phyloP scores from a whole-genome alignment of 1,140 invertebrate species.

The Drosophila tsacasi region DNA sequence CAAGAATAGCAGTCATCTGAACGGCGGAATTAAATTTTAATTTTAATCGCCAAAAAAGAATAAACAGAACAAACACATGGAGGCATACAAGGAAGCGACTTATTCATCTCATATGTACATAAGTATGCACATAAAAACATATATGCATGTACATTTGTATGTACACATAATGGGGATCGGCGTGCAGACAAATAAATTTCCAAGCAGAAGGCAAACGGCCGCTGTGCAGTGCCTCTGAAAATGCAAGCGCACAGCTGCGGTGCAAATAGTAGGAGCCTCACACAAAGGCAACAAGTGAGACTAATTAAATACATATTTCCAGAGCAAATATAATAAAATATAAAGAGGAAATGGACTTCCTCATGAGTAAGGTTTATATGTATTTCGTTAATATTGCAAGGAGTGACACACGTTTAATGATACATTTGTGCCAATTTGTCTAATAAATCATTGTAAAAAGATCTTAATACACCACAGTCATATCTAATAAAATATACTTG shows the following conservation, averaged over 20 bases:
- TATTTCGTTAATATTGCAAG: background rate
- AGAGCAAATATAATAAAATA: slow-evolving; percentile 1
- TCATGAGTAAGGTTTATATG: background rate
- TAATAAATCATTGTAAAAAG: background rate
- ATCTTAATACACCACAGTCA: background rate
- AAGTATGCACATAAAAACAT: too few relatives aligned
- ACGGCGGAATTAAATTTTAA: slow-evolving; percentile 75
- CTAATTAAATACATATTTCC: slow-evolving; percentile 13
- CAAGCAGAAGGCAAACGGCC: slow-evolving; percentile 56
- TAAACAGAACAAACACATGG: slow-evolving; percentile 52
- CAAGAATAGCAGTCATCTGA: slow-evolving; percentile 35
- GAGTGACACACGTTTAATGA: background rate
- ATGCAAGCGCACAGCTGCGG: slow-evolving; percentile 21
- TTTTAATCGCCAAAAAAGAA: slow-evolving; percentile 80
- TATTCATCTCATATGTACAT: slow-evolving; percentile 18
- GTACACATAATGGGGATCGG: slow-evolving; percentile 65
- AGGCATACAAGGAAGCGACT: slow-evolving; percentile 43
- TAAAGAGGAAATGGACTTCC: background rate
- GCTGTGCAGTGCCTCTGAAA: slow-evolving; percentile 42
- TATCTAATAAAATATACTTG: background rate
- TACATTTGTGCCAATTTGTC: background rate
- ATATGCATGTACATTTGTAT: slow-evolving; percentile 10
- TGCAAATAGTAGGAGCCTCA: slow-evolving; percentile 1
- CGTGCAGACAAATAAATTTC: slow-evolving; percentile 79
- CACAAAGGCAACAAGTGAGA: background rate